A percentile compares a stretch with the other conserved stretches of the same genome.
Evolutionary conservation across 2,888 invertebrate species (phyloP).

Genomic region (Heteromyza rotundicornis): DNA sequence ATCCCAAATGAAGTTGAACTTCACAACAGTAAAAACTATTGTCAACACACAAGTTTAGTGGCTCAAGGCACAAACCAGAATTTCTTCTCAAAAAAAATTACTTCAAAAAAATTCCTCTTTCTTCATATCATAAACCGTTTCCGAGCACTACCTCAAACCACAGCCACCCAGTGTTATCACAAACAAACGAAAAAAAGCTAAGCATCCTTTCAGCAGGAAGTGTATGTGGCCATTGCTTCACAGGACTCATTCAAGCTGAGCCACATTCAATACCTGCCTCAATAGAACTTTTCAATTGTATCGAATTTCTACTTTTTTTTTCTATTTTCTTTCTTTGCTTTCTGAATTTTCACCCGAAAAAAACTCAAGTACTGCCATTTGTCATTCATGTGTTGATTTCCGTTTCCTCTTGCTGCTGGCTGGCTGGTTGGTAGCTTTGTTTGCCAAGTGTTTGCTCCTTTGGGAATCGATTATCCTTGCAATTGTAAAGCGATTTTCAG

Average conservation of each 20-base stretch:
- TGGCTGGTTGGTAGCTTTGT: slow-evolving; percentile 3
- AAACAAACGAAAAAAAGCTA: too few species aligned
- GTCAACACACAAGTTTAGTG: too few species aligned
- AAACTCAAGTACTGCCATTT: slow-evolving; percentile 43
- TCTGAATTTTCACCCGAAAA: slow-evolving; percentile 9
- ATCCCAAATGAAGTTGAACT: slow-evolving; percentile 48
- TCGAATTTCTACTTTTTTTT: background rate
- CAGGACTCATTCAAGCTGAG: too few species aligned
- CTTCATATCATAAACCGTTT: too few species aligned
- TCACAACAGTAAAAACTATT: background rate
- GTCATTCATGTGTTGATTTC: slow-evolving; percentile 61
- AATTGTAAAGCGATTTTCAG: slow-evolving; percentile 62
- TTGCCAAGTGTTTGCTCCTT: slow-evolving; percentile 58
- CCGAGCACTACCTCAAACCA: too few species aligned
- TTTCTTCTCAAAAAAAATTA: too few species aligned
- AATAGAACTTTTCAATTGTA: background rate
- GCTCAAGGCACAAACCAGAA: too few species aligned
- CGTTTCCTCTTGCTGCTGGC: slow-evolving; percentile 43
- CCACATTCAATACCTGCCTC: too few species aligned
- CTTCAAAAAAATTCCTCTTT: too few species aligned
- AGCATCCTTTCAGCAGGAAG: too few species aligned
- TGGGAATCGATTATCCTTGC: slow-evolving; percentile 61
- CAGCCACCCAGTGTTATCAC: too few species aligned
- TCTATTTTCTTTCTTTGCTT: slow-evolving; percentile 12
- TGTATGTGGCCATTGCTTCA: too few species aligned